These are phyloP conservation scores for Pseudomugil gertrudae DNA, from an alignment of 2,797 vertebrate species.

Conservation along the genomic window DNA sequence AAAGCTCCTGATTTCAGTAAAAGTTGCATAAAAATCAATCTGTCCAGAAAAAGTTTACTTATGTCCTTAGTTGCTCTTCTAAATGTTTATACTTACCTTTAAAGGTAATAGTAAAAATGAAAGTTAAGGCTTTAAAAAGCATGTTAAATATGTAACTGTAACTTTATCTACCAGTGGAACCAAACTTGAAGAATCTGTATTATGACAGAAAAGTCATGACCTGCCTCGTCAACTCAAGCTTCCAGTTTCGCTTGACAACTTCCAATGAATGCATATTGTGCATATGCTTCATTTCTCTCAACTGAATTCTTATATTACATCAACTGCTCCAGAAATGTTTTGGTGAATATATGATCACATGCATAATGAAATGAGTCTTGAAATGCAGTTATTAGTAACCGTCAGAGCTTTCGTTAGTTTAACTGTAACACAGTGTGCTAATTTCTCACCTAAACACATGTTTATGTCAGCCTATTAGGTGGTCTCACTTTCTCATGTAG, in stretches of 20 bases:
- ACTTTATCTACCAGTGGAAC: not conserved
- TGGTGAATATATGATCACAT: constrained; percentile 35
- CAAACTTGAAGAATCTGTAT: not conserved
- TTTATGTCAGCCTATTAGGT: constrained; percentile 47
- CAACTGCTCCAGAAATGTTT: constrained; percentile 25
- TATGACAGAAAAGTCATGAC: not conserved
- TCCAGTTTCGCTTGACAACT: not conserved
- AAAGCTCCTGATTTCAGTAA: not conserved
- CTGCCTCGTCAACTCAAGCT: not conserved
- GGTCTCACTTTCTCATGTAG: constrained; percentile 49
- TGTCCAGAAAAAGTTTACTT: not conserved
- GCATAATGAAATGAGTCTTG: constrained; percentile 18
- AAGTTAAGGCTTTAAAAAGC: not conserved
- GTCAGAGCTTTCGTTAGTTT: constrained; percentile 3
- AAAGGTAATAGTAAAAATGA: not conserved
- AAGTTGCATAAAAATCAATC: not conserved
- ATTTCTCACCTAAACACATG: constrained; percentile 24
- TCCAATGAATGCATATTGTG: not conserved
- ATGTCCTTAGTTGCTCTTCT: not conserved
- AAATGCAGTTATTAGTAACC: constrained; percentile 27
- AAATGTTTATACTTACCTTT: not conserved
- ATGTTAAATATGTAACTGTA: not conserved
- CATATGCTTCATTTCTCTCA: constrained; percentile 15
- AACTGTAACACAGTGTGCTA: constrained; percentile 23
- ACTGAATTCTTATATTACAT: constrained; percentile 27